These are phyloP conservation scores for Zapornia atra DNA, from an alignment of 2,113 vertebrate species.

Conservation along the genomic window DNA sequence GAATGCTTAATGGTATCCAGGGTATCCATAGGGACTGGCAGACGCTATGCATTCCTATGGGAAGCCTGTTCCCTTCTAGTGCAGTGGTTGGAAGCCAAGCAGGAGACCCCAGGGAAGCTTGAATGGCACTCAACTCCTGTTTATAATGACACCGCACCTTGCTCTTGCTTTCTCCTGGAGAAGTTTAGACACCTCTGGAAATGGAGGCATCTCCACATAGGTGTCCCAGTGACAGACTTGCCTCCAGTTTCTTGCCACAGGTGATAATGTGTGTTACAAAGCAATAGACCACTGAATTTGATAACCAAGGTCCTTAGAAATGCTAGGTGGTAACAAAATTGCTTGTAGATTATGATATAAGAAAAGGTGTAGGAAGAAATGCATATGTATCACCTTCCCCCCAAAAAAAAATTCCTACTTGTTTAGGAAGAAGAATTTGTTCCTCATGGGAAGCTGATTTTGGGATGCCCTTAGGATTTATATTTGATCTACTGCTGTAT, in stretches of 20 bases:
- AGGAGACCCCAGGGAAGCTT: too few species aligned
- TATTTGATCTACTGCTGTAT: background rate
- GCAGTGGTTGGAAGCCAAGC: background rate
- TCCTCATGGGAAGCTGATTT: background rate
- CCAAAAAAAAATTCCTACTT: rapidly evolving
- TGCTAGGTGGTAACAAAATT: background rate
- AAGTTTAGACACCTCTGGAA: background rate
- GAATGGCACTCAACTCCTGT: background rate
- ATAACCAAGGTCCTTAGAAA: background rate
- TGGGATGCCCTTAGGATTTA: background rate
- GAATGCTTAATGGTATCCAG: background rate
- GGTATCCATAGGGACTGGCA: too few species aligned
- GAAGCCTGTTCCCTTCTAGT: background rate
- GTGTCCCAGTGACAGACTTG: background rate
- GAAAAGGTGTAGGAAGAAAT: background rate
- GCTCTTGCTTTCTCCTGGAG: background rate
- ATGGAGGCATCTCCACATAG: background rate
- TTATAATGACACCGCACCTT: background rate
- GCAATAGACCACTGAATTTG: background rate
- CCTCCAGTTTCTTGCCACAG: background rate
- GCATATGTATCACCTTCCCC: background rate
- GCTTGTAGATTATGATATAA: background rate
- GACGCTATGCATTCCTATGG: too few species aligned
- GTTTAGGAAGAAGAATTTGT: background rate
- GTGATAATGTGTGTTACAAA: background rate